phyloP scores from a whole-genome alignment of 2,888 invertebrate species.

The Acleris emargana region DNA sequence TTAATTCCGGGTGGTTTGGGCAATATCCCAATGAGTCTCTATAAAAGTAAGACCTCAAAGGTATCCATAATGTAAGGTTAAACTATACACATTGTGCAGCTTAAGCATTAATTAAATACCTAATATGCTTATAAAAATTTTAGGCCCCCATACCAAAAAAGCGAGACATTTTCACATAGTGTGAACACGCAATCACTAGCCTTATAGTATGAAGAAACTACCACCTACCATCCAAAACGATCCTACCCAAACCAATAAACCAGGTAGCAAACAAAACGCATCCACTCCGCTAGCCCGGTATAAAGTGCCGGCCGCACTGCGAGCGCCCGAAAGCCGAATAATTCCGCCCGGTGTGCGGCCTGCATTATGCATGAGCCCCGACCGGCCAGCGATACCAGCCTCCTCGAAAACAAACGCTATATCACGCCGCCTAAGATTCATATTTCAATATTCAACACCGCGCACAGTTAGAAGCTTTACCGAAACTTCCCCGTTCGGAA shows the following conservation, averaged over 20 bases:
- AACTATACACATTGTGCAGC: not conserved
- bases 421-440: constrained; percentile 13
- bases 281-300: constrained; percentile 5
- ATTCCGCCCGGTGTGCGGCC: constrained; percentile 54
- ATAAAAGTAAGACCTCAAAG: too few relatives aligned
- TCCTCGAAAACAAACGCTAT: constrained; percentile 16
- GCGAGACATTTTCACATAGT: not conserved
- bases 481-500: constrained; percentile 1
- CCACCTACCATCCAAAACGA: too few relatives aligned
- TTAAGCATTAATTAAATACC: too few relatives aligned
- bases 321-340: constrained; percentile 52
- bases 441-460: not conserved
- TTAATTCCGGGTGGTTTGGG: too few relatives aligned
- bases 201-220: too few relatives aligned
- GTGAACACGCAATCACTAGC: too few relatives aligned
- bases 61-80: too few relatives aligned
- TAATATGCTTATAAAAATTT: too few relatives aligned
- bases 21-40: too few relatives aligned
- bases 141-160: not conserved
- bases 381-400: not conserved
- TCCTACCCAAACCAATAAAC: too few relatives aligned
- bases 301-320: constrained; percentile 38
- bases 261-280: constrained; percentile 9
- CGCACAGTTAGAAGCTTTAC: constrained; percentile 2
- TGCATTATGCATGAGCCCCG: constrained; percentile 59